Evolutionary conservation across 2,888 invertebrate genomes (phyloP).

Genomic region (Tipula helvola): DNA sequence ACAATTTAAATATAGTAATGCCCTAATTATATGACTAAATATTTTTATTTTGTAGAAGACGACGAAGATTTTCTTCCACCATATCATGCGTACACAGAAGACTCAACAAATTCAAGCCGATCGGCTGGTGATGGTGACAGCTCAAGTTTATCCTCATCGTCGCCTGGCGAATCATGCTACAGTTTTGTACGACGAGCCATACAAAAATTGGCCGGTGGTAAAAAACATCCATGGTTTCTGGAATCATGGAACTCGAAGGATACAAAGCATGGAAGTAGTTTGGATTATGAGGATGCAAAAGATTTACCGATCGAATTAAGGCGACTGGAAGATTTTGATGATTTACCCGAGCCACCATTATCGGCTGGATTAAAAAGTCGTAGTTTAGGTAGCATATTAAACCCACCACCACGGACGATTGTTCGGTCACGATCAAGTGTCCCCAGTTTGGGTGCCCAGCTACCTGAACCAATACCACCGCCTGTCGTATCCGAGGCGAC

Average conservation of each 20-base stretch:
- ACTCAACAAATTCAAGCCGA: conserved; percentile 52
- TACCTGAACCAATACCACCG: conserved; percentile 17
- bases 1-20: background rate
- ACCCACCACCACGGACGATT: conserved; percentile 55
- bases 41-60: conserved; percentile 27
- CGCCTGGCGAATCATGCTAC: conserved; percentile 88
- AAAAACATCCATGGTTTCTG: conserved; percentile 61
- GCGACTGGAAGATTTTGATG: conserved; percentile 55
- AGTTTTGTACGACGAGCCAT: conserved; percentile 82
- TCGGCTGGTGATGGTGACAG: conserved; percentile 52
- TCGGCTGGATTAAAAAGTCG: conserved; percentile 61
- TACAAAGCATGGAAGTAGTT: conserved; percentile 43
- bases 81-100: conserved; percentile 52
- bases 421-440: conserved; percentile 65
- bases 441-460: conserved; percentile 45
- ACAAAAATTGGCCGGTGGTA: conserved; percentile 65
- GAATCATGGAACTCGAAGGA: conserved; percentile 60
- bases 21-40: background rate
- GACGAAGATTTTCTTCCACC: conserved; percentile 40
- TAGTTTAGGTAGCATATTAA: conserved; percentile 71
- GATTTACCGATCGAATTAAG: conserved; percentile 82
- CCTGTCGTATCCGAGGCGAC: conserved; percentile 11
- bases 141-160: conserved; percentile 65
- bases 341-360: conserved; percentile 43
- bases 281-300: conserved; percentile 50